Evolutionary conservation across 2,113 vertebrate genomes (phyloP).

Genomic region (Pseudolaguvia tuberculata): DNA sequence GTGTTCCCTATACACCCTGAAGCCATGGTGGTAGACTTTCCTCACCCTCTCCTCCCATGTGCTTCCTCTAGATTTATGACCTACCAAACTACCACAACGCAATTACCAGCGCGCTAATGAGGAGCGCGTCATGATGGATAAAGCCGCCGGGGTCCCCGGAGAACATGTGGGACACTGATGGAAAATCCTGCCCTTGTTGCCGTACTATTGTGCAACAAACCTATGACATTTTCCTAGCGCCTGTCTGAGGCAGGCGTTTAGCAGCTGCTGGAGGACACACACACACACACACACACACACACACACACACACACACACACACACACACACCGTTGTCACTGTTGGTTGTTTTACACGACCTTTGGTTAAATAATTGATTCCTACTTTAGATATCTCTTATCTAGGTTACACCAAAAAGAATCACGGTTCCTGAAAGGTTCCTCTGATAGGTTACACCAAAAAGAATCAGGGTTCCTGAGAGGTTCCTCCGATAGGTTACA

Average conservation of each 20-base stretch:
- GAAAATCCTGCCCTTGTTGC: constrained; percentile 36
- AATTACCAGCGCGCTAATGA: constrained; percentile 47
- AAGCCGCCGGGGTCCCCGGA: constrained; percentile 24
- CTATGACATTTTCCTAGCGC: constrained; percentile 5
- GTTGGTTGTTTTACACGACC: no score
- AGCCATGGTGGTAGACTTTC: no score
- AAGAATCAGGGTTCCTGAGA: no score
- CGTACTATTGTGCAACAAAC: constrained; percentile 16
- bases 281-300: no score
- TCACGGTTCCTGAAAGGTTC: background rate
- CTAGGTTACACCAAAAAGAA: no score
- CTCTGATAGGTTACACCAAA: background rate
- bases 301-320: no score
- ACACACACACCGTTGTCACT: no score
- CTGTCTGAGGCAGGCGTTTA: background rate
- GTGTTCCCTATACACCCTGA: background rate
- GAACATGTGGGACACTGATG: constrained; percentile 31
- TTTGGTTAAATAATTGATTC: background rate
- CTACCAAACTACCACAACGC: constrained; percentile 42
- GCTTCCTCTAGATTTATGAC: constrained; percentile 33
- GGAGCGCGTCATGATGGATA: constrained; percentile 43
- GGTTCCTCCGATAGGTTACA: no score
- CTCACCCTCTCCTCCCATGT: background rate
- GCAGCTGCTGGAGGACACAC: constrained; percentile 9
- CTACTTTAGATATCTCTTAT: background rate